Percentiles rank a stretch among this genome's conserved stretches.
phyloP scores from a whole-genome alignment of 2,113 vertebrate genomes.

The Urocitellus parryii region DNA sequence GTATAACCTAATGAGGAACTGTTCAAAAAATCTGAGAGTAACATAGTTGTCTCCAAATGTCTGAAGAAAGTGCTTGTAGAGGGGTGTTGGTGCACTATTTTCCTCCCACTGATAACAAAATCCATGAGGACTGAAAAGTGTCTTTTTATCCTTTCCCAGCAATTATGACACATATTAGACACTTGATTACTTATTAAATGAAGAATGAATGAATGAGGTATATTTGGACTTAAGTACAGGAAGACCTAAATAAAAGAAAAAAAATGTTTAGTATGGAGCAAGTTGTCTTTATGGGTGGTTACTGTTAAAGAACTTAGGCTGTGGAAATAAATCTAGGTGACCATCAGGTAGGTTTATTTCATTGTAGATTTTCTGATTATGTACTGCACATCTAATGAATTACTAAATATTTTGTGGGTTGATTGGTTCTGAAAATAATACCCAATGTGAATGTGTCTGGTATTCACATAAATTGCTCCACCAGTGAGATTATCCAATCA shows the following conservation, averaged over 20 bases:
- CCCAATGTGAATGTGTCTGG: neutral
- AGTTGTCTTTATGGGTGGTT: neutral
- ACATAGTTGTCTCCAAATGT: neutral
- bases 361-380: constrained; percentile 17
- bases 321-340: neutral
- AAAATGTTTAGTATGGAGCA: neutral
- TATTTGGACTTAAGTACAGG: neutral
- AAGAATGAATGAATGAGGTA: neutral
- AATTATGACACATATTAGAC: neutral
- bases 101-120: neutral
- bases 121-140: neutral
- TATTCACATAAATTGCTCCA: neutral
- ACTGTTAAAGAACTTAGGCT: neutral
- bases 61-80: neutral
- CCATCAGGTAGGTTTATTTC: neutral
- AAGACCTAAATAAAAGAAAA: neutral
- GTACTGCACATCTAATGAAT: neutral
- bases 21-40: neutral
- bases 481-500: neutral
- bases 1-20: neutral
- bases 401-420: constrained; percentile 9
- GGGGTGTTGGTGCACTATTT: neutral
- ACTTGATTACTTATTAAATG: neutral
- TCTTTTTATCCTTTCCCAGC: neutral
- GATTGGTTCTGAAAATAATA: constrained; percentile 27